Percentiles rank a stretch among this genome's conserved stretches.
Evolutionary conservation across 2,888 invertebrate genomes (phyloP).

Genomic region (Harmothoe impar): DNA sequence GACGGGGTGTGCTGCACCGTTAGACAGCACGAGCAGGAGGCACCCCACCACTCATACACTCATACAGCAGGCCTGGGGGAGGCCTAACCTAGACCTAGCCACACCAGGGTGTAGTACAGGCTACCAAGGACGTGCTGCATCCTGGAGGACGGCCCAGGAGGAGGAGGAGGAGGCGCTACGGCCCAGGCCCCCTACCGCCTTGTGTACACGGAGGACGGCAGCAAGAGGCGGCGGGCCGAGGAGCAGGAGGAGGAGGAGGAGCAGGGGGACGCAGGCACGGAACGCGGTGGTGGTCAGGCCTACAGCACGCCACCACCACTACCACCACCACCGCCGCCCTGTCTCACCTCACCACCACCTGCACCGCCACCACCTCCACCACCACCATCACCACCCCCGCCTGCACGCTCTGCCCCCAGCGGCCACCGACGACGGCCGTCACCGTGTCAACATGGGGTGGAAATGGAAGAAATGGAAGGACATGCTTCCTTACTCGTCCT

Average conservation of each 20-base stretch:
- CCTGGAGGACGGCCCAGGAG: too few relatives aligned
- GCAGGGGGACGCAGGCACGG: neutral
- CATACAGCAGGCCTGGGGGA: too few relatives aligned
- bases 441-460: conserved; percentile 59
- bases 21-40: too few relatives aligned
- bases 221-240: neutral
- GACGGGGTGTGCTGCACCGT: too few relatives aligned
- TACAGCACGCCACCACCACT: neutral
- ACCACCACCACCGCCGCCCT: conserved; percentile 15
- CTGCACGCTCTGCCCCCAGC: neutral
- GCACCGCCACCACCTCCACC: neutral
- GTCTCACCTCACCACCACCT: neutral
- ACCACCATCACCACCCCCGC: conserved; percentile 29
- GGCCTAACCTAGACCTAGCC: too few relatives aligned
- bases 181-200: neutral
- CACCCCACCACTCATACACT: too few relatives aligned
- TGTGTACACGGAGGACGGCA: neutral
- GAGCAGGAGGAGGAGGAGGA: neutral
- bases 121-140: too few relatives aligned
- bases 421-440: neutral
- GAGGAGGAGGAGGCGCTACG: too few relatives aligned
- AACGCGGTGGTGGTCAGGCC: neutral
- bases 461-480: conserved; percentile 67
- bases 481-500: conserved; percentile 65
- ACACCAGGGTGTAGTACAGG: too few relatives aligned